Base-by-base conservation (phyloP, 2,888 invertebrate genomes). In the Diadegma fenestrale region DNA sequence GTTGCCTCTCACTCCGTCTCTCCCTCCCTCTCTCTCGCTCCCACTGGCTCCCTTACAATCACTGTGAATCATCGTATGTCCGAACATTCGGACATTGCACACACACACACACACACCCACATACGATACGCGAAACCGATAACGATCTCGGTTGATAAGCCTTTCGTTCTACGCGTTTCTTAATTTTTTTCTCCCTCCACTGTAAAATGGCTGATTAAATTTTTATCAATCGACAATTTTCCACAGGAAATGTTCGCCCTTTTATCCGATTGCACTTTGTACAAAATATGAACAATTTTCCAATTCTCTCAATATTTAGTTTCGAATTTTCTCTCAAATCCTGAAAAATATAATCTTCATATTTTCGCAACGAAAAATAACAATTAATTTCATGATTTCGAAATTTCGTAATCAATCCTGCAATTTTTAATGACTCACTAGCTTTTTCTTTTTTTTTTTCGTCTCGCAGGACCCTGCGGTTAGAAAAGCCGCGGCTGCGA, bases 391-490 rank as follows among this genome's bases (percentile, higher is more conserved):
- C 4, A 51, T 51, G 5, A 51, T 19, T 51, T 7, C 7, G 14
- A 17, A 19, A 17, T 1, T 51, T 51, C 19, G 19, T 19, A 51
- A 5, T 19, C 2, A 8, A 8, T 51, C 48, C n/a, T 1, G 6
- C n/a, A 0, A 51, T 19, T 51, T 19, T 51, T 8, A 19, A 2
- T 4, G n/a, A n/a, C n/a, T n/a, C n/a, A n/a, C n/a, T n/a, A n/a
- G n/a, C n/a, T n/a, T n/a, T n/a, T n/a, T n/a, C n/a, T n/a, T n/a
- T n/a, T n/a, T n/a, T n/a, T n/a, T n/a, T n/a, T n/a, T n/a, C n/a
- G 3, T 4, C 78, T 94, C 95, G 26, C 93, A 99, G 99, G 99
- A 99, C 95, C 99, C 99, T 61, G 96, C 99, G 78, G 98, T 99
- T 84, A 97, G 98, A 94, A 98, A 98, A 95, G 98, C 98, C 61